A percentile compares a stretch with the other conserved stretches of the same genome.
Evolutionary conservation across 1,140 invertebrate genomes (phyloP).

Genomic region (Periplaneta americana): DNA sequence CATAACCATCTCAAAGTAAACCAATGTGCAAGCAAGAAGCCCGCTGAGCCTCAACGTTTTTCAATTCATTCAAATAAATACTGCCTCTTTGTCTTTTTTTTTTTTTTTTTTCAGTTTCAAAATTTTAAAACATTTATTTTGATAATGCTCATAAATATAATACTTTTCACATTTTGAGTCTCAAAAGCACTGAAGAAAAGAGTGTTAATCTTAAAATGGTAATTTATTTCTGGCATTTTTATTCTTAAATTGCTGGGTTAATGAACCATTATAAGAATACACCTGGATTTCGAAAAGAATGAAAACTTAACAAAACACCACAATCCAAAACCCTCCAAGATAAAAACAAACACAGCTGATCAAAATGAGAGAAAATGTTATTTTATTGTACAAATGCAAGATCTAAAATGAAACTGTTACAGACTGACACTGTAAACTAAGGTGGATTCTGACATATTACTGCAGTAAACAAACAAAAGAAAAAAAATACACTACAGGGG

Average conservation of each 20-base stretch:
- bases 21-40: conserved; percentile 14
- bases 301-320: not conserved
- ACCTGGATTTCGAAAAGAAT: not conserved
- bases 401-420: conserved; percentile 5
- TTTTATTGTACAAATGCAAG: conserved; percentile 1
- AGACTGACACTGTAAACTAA: conserved; percentile 19
- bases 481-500: not conserved
- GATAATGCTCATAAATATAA: not conserved
- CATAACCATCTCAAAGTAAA: conserved; percentile 9
- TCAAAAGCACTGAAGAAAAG: not conserved
- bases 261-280: not conserved
- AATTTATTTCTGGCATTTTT: not conserved
- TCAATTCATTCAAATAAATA: conserved; percentile 15
- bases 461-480: conserved; percentile 18
- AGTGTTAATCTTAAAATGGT: not conserved
- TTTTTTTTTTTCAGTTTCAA: not conserved
- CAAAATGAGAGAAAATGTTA: not conserved
- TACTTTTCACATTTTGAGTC: not conserved
- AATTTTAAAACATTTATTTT: not conserved
- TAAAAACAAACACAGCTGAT: not conserved
- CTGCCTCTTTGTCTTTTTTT: not conserved
- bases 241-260: not conserved
- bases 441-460: conserved; percentile 20
- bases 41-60: conserved; percentile 20
- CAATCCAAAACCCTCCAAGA: not conserved